Evolutionary conservation across 2,888 invertebrate genomes (phyloP), one percentile per base, ranked within the genome.

Genomic region (Agriotes lineatus): DNA sequence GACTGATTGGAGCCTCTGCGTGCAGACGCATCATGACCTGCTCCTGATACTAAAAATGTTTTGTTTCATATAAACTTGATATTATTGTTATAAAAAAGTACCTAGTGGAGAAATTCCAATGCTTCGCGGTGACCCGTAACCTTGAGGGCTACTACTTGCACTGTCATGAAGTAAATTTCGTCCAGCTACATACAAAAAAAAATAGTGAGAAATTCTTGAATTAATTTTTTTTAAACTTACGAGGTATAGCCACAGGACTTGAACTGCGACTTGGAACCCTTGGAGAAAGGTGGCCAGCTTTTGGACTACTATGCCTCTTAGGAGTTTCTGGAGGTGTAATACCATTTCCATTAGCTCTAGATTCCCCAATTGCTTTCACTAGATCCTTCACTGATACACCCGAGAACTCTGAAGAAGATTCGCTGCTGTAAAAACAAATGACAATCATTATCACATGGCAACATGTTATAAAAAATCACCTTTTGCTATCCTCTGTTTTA

Each of bases 271-370:
- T 88, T 66, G 84, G 80, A 70, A 84, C 81, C 79, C 86, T 85
- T 22, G 87, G 85, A 20, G 87, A 87, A n/a, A 79, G 72, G 60
- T 72, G 74, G 67, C 83, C 82, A 67, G 82, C 83, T 75, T 83
- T 84, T 4, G 88, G 87, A 69, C 87, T 87, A 30, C 85, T 86
- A 66, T 85, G 86, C 73, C 87, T 78, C 57, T 87, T 86, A 3
- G 91, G 90, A 0, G 91, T 91, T 50, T 90, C 89, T 2, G 91
- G 90, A 4, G 91, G 91, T 0, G 92, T 92, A 0, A 89, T 88
- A 30, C 91, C 91, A 81, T 93, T 94, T 1, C 93, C 94, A 84
- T 94, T 94, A n/a, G 90, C 90, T 52, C 91, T 86, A 67, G 90
- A 89, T 80, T 93, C 93, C 0, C 91, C 91, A 80, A 93, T 89